Base-by-base conservation (phyloP, 92 coral and sea anemone genomes). In the Nematostella vectensis region DNA sequence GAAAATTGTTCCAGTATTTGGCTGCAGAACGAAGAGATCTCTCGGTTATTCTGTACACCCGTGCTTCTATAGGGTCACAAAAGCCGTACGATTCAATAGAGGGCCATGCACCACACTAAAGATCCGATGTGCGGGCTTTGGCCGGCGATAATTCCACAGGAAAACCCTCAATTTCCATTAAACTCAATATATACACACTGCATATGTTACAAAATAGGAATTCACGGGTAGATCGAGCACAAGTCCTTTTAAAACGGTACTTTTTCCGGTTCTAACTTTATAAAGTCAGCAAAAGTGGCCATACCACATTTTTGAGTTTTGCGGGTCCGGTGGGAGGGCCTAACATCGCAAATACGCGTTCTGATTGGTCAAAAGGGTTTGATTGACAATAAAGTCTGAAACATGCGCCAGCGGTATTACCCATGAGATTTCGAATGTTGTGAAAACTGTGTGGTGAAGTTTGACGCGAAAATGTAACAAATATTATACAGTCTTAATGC, bases 21-120 rank as follows among this genome's bases (percentile, higher is more conserved):
- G 21, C 8, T 45, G 4, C 40, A 19, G 51, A 45, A 45, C 4
- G 4, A 17, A 11, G 4, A 45, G 51, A 45, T 11, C 4, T 45
- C 45, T 28, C 12, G 43, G 17, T 3, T 27, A 43, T 55, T 47
- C 11, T 42, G 43, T 42, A 51, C 45, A 25, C 44, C 76, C 61
- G 80, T 72, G 80, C 79, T 75, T 67, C 65, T 60, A 55, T 50
- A 64, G 51, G 80, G 57, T 80, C 66, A 48, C 69, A 82, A 85
- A 84, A 63, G 95, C 88, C 95, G 84, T 75, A 63, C 61, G 65
- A 45, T 66, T 85, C 84, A 81, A 81, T 75, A 76, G 88, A 81
- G 77, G 70, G 79, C 87, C 88, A n/a, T n/a, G n/a, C n/a, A n/a
- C n/a, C n/a, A n/a, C n/a, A n/a, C n/a, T n/a, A n/a, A n/a, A n/a